A percentile compares a stretch with the other conserved stretches of the same genome.
Conservation (phyloP, 2,888 invertebrate species). For the Diloba caeruleocephala region DNA sequence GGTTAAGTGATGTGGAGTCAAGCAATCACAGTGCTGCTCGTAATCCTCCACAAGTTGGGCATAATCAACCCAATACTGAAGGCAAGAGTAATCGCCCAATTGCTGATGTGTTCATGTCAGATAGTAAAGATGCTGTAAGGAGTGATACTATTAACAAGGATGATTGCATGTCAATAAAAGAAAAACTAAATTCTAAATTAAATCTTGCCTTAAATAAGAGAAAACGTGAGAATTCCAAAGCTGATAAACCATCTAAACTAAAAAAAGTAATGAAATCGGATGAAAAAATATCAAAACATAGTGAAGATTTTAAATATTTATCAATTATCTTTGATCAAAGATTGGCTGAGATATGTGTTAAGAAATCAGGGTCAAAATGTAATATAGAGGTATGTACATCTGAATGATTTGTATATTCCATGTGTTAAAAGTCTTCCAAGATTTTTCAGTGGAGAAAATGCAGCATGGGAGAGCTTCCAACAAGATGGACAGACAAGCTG, state of each 20-base stretch:
- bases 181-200: slow-evolving; percentile 82
- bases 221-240: slow-evolving; percentile 74
- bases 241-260: slow-evolving; percentile 76
- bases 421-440: too few relatives aligned
- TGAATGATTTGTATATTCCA: neutral
- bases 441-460: too few relatives aligned
- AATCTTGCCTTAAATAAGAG: slow-evolving; percentile 82
- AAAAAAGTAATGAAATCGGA: slow-evolving; percentile 68
- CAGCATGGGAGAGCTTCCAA: too few relatives aligned
- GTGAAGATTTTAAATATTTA: slow-evolving; percentile 68
- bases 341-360: slow-evolving; percentile 78
- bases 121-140: slow-evolving; percentile 51
- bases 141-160: slow-evolving; percentile 79
- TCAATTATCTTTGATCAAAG: slow-evolving; percentile 72
- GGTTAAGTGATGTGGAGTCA: slow-evolving; percentile 87
- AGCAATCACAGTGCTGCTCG: slow-evolving; percentile 57
- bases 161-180: slow-evolving; percentile 82
- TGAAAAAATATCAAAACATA: slow-evolving; percentile 36
- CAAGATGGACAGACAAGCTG: too few relatives aligned
- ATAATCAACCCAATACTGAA: slow-evolving; percentile 37
- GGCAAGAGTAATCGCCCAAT: slow-evolving; percentile 24
- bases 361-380: slow-evolving; percentile 67
- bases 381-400: slow-evolving; percentile 71
- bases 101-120: slow-evolving; percentile 63
- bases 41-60: slow-evolving; percentile 55